Conservation (phyloP, 2,888 invertebrate species). For the Ischnus inquisitorius region DNA sequence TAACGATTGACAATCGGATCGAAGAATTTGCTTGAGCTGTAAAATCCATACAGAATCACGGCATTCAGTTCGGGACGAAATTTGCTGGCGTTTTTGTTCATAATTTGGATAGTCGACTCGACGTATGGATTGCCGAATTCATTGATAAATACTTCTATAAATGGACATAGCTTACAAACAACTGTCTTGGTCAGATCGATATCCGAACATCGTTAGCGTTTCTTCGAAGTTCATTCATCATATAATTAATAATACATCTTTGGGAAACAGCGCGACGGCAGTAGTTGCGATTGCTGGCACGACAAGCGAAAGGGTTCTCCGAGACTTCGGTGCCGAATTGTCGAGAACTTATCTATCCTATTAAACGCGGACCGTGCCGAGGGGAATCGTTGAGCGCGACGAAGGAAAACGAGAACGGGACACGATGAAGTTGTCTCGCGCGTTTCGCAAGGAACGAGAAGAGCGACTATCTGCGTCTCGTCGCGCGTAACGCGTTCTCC, state of each 20-base stretch:
- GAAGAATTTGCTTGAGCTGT: background rate
- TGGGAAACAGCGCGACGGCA: background rate
- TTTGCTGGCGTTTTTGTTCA: background rate
- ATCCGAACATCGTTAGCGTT: background rate
- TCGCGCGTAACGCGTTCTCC: conserved; percentile 31
- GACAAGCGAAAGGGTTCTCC: conserved; percentile 1
- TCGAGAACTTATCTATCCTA: conserved; percentile 69
- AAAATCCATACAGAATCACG: background rate
- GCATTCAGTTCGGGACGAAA: background rate
- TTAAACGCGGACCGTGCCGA: conserved; percentile 51
- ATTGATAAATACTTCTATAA: no score
- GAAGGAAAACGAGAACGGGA: conserved; percentile 52
- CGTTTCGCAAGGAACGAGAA: conserved; percentile 13
- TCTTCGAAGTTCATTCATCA: background rate
- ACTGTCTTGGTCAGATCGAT: no score
- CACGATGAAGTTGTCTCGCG: conserved; percentile 45
- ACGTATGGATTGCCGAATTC: no score
- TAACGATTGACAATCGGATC: conserved; percentile 11
- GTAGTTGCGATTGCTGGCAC: conserved; percentile 7
- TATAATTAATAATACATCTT: background rate
- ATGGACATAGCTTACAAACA: no score
- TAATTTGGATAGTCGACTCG: no score
- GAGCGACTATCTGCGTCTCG: conserved; percentile 43
- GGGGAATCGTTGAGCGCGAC: conserved; percentile 46
- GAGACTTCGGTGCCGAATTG: conserved; percentile 64